Conservation (phyloP, 37 sponge, comb jelly and placozoan genomes). For the Chondrosia reniformis region DNA sequence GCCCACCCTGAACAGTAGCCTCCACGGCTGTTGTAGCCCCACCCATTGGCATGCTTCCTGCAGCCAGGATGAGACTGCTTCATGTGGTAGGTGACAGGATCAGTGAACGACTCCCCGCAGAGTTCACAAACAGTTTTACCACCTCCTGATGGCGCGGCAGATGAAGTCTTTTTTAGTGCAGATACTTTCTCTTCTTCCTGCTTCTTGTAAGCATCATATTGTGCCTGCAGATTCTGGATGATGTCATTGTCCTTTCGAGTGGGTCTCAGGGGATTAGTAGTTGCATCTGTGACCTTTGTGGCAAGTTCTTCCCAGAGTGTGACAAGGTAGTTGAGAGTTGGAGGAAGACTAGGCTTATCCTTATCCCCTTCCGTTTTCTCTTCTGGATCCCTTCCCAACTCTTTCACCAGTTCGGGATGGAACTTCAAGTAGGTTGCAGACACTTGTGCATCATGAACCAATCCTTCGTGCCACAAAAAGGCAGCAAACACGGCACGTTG, state of each 20-base stretch:
- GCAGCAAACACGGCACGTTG: slow-evolving; percentile 90
- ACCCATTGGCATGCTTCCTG: slow-evolving; percentile 84
- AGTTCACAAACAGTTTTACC: slow-evolving; percentile 83
- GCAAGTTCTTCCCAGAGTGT: slow-evolving; percentile 84
- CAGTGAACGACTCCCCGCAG: slow-evolving; percentile 77
- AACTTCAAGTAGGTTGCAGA: slow-evolving; percentile 91
- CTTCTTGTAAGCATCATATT: slow-evolving; percentile 64
- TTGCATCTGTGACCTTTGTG: slow-evolving; percentile 39
- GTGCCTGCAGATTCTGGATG: slow-evolving; percentile 53
- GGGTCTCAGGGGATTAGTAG: slow-evolving; percentile 18
- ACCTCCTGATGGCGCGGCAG: slow-evolving; percentile 31
- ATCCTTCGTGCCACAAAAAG: slow-evolving; percentile 93
- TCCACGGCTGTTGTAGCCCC: slow-evolving; percentile 97
- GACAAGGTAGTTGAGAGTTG: slow-evolving; percentile 73
- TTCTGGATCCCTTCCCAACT: slow-evolving; percentile 30
- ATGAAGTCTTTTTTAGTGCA: slow-evolving; percentile 48
- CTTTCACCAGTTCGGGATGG: slow-evolving; percentile 65
- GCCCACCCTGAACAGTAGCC: slow-evolving; percentile 96
- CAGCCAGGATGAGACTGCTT: slow-evolving; percentile 88
- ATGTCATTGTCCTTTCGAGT: slow-evolving; percentile 45
- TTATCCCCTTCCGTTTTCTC: slow-evolving; percentile 30
- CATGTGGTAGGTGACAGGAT: slow-evolving; percentile 99
- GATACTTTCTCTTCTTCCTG: slow-evolving; percentile 58
- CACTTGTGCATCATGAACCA: slow-evolving; percentile 89
- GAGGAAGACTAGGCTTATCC: slow-evolving; percentile 40